phyloP scores from a whole-genome alignment of 2,113 vertebrate species.

The Regulus satrapa region DNA sequence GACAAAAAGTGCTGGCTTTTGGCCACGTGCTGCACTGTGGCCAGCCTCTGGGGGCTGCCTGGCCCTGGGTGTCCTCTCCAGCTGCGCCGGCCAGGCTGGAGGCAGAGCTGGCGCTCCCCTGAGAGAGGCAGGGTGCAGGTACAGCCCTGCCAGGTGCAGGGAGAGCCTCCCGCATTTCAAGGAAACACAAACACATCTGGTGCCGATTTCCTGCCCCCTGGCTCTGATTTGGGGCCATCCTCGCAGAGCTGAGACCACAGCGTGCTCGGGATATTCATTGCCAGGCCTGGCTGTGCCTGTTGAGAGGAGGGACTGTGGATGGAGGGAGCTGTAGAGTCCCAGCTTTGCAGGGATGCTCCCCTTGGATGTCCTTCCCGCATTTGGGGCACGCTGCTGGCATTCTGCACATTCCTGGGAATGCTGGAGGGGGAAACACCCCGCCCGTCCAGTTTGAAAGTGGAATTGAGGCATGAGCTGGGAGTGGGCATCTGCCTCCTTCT shows the following conservation, averaged over 20 bases:
- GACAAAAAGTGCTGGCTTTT: not conserved
- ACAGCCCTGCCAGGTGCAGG: not conserved
- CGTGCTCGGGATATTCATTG: not conserved
- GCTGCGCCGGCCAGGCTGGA: too few relatives aligned
- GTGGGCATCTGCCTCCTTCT: not conserved
- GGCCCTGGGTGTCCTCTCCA: not conserved
- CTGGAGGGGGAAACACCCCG: rapidly evolving
- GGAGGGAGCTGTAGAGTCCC: not conserved
- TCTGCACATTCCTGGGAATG: not conserved
- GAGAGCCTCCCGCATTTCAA: not conserved
- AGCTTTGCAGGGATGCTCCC: not conserved
- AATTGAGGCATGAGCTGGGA: not conserved
- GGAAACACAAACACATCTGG: not conserved
- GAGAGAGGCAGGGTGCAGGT: not conserved
- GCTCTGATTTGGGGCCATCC: not conserved
- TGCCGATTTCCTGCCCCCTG: not conserved
- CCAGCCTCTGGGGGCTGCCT: not conserved
- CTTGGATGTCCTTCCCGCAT: not conserved
- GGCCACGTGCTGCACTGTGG: rapidly evolving
- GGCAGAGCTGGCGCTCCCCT: not conserved
- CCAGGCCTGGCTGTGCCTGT: not conserved
- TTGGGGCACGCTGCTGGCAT: not conserved
- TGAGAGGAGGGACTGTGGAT: not conserved
- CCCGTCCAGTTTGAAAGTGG: not conserved
- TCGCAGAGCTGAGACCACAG: not conserved